Conservation (phyloP, 2,113 vertebrate species). For the Tonatia bakeri region DNA sequence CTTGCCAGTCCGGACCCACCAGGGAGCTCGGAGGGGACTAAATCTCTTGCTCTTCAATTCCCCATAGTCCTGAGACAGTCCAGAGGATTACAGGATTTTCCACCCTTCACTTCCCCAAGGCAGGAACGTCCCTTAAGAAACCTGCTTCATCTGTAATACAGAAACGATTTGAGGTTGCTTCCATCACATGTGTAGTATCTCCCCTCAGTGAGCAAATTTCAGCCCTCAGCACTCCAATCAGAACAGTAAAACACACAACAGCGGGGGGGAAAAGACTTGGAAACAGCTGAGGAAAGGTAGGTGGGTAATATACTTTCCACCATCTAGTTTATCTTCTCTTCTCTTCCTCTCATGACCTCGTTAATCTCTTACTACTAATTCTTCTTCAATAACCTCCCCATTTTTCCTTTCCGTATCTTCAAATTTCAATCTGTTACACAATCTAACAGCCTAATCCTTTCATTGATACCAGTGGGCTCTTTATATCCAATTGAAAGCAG, state of each 20-base stretch:
- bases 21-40: neutral
- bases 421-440: neutral
- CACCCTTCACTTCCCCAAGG: neutral
- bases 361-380: neutral
- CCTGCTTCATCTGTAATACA: neutral
- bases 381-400: neutral
- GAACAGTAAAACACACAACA: neutral
- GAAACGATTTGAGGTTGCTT: neutral
- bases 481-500: neutral
- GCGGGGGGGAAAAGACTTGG: neutral
- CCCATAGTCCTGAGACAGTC: neutral
- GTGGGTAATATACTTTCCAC: neutral
- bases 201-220: neutral
- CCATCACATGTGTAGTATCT: neutral
- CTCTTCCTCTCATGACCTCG: neutral
- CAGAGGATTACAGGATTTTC: neutral
- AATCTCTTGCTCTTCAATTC: neutral
- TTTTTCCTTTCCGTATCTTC: neutral
- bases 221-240: neutral
- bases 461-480: neutral
- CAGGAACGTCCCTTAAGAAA: neutral
- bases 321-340: neutral
- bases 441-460: neutral
- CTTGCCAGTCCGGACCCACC: neutral
- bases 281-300: neutral